These are phyloP conservation scores for Hyperopisus bebe DNA, from an alignment of 2,113 vertebrate species.

Conservation along the genomic window DNA sequence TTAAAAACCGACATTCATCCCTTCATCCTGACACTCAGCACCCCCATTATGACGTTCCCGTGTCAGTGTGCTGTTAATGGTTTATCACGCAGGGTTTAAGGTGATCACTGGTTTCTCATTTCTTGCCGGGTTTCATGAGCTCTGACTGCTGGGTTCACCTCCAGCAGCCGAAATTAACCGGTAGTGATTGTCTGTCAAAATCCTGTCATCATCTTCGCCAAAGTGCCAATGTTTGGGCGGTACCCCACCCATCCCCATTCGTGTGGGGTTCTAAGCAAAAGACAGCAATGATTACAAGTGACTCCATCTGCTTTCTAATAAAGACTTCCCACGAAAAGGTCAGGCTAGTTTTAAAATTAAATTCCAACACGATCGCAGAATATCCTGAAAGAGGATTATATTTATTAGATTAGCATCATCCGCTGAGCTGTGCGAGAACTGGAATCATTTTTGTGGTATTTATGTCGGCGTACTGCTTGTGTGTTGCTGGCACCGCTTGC, in stretches of 20 bases:
- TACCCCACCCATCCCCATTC: neutral
- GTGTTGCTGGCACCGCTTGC: neutral
- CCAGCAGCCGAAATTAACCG: neutral
- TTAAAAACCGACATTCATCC: neutral
- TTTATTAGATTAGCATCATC: constrained; percentile 12
- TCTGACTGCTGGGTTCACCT: neutral
- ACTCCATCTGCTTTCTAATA: constrained; percentile 23
- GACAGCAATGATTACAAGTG: neutral
- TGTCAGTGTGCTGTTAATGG: neutral
- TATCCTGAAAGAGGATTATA: constrained; percentile 2
- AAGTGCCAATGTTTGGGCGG: neutral
- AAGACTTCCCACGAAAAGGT: constrained; percentile 24
- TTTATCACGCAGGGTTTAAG: neutral
- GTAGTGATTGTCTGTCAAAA: neutral
- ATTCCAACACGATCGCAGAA: constrained; percentile 11
- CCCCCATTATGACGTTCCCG: neutral
- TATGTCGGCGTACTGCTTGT: neutral
- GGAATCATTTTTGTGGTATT: neutral
- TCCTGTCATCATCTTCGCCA: neutral
- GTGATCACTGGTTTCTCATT: neutral
- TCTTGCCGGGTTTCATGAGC: neutral
- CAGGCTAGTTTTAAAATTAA: constrained; percentile 20
- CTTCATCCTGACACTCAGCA: neutral
- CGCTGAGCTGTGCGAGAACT: neutral
- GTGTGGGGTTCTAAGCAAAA: neutral